Percentiles rank a stretch among this genome's conserved stretches.
Conservation (phyloP, 2,113 vertebrate species). For the Motacilla tschutschensis region DNA sequence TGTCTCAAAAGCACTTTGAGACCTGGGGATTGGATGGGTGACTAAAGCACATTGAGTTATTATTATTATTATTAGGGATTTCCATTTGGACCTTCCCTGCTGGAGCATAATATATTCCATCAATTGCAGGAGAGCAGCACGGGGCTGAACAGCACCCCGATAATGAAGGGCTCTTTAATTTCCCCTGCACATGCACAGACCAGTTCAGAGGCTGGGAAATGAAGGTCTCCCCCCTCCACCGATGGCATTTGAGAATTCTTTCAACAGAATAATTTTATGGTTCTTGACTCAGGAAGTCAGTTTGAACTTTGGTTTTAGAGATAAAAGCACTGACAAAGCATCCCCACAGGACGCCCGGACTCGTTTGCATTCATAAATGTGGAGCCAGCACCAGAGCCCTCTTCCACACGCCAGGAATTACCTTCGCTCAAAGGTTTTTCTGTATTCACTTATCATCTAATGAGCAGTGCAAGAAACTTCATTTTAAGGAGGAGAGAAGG, state of each 20-base stretch:
- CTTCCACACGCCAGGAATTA: constrained; percentile 60
- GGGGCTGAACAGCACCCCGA: not conserved
- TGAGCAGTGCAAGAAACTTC: constrained; percentile 62
- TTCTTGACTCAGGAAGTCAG: constrained; percentile 62
- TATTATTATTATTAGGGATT: not conserved
- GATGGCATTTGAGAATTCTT: constrained; percentile 58
- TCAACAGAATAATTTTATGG: constrained; percentile 61
- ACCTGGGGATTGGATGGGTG: not conserved
- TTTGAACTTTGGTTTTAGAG: constrained; percentile 69
- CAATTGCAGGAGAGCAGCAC: not conserved
- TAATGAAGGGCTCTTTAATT: constrained; percentile 42
- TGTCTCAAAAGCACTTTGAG: not conserved
- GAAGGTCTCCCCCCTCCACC: not conserved
- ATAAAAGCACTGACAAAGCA: constrained; percentile 69
- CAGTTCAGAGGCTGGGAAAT: constrained; percentile 22
- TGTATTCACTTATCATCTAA: constrained; percentile 67
- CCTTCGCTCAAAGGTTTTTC: constrained; percentile 58
- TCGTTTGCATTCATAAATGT: constrained; percentile 66
- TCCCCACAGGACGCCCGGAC: constrained; percentile 47
- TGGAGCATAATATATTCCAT: constrained; percentile 19
- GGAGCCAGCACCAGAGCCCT: constrained; percentile 42
- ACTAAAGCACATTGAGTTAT: not conserved
- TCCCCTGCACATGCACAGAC: not conserved
- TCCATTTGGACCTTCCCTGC: not conserved
- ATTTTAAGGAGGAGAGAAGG: constrained; percentile 51